These are phyloP conservation scores for Achroia grisella DNA, from an alignment of 1,140 invertebrate species.

Conservation along the genomic window DNA sequence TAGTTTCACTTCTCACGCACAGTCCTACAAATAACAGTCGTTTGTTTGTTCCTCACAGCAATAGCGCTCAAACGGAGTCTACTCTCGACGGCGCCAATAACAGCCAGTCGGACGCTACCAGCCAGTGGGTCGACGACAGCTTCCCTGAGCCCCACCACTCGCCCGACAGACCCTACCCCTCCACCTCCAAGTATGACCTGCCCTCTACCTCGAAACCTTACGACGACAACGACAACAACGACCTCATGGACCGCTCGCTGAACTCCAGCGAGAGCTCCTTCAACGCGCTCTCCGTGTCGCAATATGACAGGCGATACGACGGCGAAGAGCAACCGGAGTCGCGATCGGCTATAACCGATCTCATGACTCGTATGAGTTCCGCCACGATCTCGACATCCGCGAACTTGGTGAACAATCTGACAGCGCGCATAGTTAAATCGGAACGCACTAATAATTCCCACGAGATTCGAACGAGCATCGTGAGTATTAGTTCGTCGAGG, in stretches of 20 bases:
- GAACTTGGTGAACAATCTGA: conserved; percentile 49
- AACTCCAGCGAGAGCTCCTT: conserved; percentile 65
- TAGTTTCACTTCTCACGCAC: too few relatives aligned
- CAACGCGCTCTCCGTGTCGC: conserved; percentile 54
- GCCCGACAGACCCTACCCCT: conserved; percentile 21
- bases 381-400: conserved; percentile 46
- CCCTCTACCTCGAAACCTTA: conserved; percentile 50
- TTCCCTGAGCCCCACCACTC: conserved; percentile 41
- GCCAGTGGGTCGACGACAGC: conserved; percentile 70
- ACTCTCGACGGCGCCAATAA: conserved; percentile 30
- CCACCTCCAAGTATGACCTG: conserved; percentile 39
- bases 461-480: conserved; percentile 61
- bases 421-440: conserved; percentile 42
- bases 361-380: conserved; percentile 55
- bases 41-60: conserved; percentile 5
- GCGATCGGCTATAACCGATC: conserved; percentile 41
- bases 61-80: conserved; percentile 31
- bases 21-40: too few relatives aligned
- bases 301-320: conserved; percentile 54
- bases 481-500: conserved; percentile 59
- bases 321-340: neutral
- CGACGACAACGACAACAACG: conserved; percentile 51
- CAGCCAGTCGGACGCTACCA: conserved; percentile 60
- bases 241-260: conserved; percentile 52
- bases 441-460: too few relatives aligned